Conservation (phyloP, 2,888 invertebrate species). For the Drosophila acutilabella region DNA sequence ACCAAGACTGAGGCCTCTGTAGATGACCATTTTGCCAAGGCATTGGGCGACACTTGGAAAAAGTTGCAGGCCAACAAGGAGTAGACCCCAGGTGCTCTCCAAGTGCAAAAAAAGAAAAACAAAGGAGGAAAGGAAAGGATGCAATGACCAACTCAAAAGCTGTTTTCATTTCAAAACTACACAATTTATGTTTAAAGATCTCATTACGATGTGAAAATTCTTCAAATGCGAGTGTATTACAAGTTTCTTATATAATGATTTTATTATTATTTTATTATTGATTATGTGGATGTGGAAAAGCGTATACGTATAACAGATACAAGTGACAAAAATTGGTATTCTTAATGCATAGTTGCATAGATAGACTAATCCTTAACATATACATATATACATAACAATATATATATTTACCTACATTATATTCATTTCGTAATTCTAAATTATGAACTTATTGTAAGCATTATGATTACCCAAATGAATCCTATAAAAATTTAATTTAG, state of each 20-base stretch:
- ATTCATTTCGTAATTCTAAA: constrained; percentile 65
- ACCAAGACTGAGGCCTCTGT: constrained; percentile 87
- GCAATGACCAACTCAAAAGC: constrained; percentile 63
- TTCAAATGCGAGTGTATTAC: constrained; percentile 79
- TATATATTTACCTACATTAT: constrained; percentile 27
- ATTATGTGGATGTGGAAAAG: constrained; percentile 60
- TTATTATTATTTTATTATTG: constrained; percentile 57
- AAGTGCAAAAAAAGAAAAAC: background rate
- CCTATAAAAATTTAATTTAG: constrained; percentile 79
- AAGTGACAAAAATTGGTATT: constrained; percentile 78
- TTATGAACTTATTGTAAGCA: constrained; percentile 65
- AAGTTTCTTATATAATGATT: constrained; percentile 75
- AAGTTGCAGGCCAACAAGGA: constrained; percentile 88
- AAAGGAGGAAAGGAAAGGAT: constrained; percentile 5
- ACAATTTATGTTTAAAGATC: constrained; percentile 75
- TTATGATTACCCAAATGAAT: constrained; percentile 82
- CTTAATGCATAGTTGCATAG: constrained; percentile 68
- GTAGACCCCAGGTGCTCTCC: constrained; percentile 34
- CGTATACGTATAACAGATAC: constrained; percentile 69
- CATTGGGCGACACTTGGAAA: constrained; percentile 93
- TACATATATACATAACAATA: constrained; percentile 32
- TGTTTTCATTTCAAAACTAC: constrained; percentile 74
- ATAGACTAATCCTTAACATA: constrained; percentile 74
- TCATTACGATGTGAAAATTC: constrained; percentile 74
- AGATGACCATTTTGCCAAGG: constrained; percentile 97